phyloP scores from a whole-genome alignment of 2,888 invertebrate genomes.

The Cheilosia vernalis region DNA sequence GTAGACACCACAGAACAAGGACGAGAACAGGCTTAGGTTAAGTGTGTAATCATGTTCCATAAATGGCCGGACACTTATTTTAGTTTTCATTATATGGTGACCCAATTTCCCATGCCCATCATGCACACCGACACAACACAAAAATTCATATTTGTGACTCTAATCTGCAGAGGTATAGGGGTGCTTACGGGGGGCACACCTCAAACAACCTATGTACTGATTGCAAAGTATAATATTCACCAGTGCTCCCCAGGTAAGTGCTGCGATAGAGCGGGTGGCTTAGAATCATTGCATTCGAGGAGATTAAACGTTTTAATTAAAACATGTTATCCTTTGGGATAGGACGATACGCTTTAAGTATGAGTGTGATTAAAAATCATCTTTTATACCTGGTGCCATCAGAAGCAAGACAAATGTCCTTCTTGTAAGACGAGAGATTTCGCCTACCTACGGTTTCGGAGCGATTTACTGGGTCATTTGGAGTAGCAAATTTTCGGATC shows the following conservation, averaged over 20 bases:
- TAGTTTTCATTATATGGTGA: slow-evolving; percentile 65
- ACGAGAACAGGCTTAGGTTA: slow-evolving; percentile 63
- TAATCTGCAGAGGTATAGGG: slow-evolving; percentile 20
- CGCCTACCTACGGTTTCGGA: neutral
- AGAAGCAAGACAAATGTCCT: slow-evolving; percentile 21
- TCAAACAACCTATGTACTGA: slow-evolving; percentile 62
- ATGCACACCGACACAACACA: slow-evolving; percentile 9
- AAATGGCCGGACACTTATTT: slow-evolving; percentile 71
- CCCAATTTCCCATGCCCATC: slow-evolving; percentile 51
- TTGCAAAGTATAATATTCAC: slow-evolving; percentile 53
- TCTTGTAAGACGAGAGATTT: neutral
- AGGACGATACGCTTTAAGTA: slow-evolving; percentile 45
- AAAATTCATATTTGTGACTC: slow-evolving; percentile 65
- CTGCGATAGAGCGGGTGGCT: slow-evolving; percentile 10
- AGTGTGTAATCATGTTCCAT: slow-evolving; percentile 73
- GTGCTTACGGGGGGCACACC: neutral
- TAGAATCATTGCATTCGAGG: slow-evolving; percentile 57
- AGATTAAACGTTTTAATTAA: slow-evolving; percentile 71
- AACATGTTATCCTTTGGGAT: slow-evolving; percentile 66
- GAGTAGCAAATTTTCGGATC: slow-evolving; percentile 37
- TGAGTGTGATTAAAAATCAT: slow-evolving; percentile 63
- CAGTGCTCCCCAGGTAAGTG: slow-evolving; percentile 21
- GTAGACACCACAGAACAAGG: slow-evolving; percentile 26
- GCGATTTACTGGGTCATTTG: slow-evolving; percentile 8
- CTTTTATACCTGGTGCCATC: slow-evolving; percentile 25